Base-by-base conservation (phyloP, 23 tunicate species). In the Styela clava region DNA sequence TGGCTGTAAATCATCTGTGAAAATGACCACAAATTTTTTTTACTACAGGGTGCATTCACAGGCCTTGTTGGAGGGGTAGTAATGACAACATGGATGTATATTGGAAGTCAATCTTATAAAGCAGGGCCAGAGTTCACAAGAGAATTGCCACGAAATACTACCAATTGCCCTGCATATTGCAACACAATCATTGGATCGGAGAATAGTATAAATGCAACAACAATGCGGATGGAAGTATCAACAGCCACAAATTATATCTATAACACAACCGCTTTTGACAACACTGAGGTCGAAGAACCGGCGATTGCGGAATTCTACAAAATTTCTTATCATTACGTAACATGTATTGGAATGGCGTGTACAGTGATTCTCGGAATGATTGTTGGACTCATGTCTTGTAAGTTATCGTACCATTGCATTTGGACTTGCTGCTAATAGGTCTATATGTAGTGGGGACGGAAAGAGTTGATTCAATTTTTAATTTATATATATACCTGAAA, bases 281-380 rank as follows among this genome's bases (percentile, higher is more conserved):
- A 44, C 12, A 77, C 83, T 0, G 65, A 35, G 12, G 64, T 33
- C 1, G 81, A 72, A 16, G 78, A 81, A 34, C 93, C 93, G 26
- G 85, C 93, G 9, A 78, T 88, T 32, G 93, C 93, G 2, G 93
- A 88, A 36, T 83, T 88, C 9, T 88, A 88, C 84, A 78, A 83
- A 2, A 88, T 88, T 61, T 88, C 93, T 31, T 88, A 88, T 56
- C 52, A 83, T n/a, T 88, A 88, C 44, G 61, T 78, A 0, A 69
- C 83, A 20, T 62, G 79, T 7, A 67, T 88, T 69, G 93, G 93
- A 63, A 84, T 83, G 70, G 34, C 69, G 22, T 33, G 80, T 20
- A 83, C 86, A 35, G 67, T 88, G 56, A 79, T 71, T 25, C 76
- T 70, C 22, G 93, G 87, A 19, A 56, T 88, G n/a, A 69, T 88